Evolutionary conservation across 92 coral and sea anemone genomes (phyloP).

Genomic region (Porites rus): DNA sequence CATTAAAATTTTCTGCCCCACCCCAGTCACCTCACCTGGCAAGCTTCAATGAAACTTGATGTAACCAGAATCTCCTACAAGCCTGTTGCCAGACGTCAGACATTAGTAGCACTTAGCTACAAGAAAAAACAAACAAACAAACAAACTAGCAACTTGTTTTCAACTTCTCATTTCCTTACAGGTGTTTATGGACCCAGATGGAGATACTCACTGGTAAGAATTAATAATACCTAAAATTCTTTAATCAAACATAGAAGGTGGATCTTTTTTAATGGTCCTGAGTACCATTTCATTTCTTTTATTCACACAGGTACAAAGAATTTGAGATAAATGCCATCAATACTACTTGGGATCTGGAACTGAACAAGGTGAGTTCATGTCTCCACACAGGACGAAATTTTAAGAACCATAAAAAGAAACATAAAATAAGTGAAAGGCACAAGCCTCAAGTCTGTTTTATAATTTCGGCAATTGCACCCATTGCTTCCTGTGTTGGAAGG

Average conservation of each 20-base stretch:
- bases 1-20: too few relatives aligned
- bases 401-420: too few relatives aligned
- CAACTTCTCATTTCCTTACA: neutral
- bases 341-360: constrained; percentile 88
- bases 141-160: too few relatives aligned
- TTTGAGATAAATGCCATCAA: constrained; percentile 91
- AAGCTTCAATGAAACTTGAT: neutral
- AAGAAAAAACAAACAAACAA: too few relatives aligned
- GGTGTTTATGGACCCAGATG: constrained; percentile 92
- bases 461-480: too few relatives aligned
- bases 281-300: neutral
- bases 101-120: too few relatives aligned
- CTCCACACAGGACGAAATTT: too few relatives aligned
- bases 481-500: too few relatives aligned
- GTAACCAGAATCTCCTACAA: neutral
- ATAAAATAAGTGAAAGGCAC: too few relatives aligned
- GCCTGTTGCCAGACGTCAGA: too few relatives aligned
- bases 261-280: too few relatives aligned
- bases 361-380: constrained; percentile 68
- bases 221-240: neutral
- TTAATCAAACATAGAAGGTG: neutral
- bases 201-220: constrained; percentile 85
- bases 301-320: constrained; percentile 77
- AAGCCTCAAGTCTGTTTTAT: too few relatives aligned
- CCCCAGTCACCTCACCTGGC: neutral